phyloP scores from a whole-genome alignment of 1,140 invertebrate genomes.

The Drosophila nebulosa region DNA sequence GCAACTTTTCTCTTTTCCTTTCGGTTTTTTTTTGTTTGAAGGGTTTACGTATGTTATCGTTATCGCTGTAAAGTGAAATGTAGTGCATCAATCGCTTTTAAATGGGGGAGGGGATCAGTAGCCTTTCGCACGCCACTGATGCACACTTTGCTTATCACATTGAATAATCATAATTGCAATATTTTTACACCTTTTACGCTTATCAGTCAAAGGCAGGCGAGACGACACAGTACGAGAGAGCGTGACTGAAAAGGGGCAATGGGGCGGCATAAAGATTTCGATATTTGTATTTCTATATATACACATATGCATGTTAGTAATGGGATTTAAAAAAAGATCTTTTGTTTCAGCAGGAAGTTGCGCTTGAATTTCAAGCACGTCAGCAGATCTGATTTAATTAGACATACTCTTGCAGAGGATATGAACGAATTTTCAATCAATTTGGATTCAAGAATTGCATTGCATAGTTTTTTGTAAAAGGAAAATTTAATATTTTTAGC shows the following conservation, averaged over 20 bases:
- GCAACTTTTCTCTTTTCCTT: not conserved
- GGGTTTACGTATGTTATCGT: not conserved
- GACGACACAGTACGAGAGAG: not conserved
- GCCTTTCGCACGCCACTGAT: conserved; percentile 9
- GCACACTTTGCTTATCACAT: conserved; percentile 7
- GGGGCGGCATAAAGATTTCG: not conserved
- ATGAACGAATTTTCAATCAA: too few relatives aligned
- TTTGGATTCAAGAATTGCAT: too few relatives aligned
- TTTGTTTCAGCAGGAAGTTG: conserved; percentile 1
- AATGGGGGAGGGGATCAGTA: not conserved
- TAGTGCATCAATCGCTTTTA: too few relatives aligned
- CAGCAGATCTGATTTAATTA: not conserved
- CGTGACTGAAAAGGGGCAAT: not conserved
- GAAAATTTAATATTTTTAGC: too few relatives aligned
- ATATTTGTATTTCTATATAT: too few relatives aligned
- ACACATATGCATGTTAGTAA: too few relatives aligned
- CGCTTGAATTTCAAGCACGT: not conserved
- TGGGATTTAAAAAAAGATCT: not conserved
- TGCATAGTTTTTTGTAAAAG: too few relatives aligned
- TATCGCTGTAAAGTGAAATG: not conserved
- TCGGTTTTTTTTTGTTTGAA: not conserved
- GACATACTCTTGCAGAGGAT: not conserved
- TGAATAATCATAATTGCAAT: conserved; percentile 27
- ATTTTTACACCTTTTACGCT: conserved; percentile 36
- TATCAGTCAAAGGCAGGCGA: conserved; percentile 37